Percentiles rank a stretch among this genome's conserved stretches.
Conservation (phyloP, 64 coral and sea anemone species). For the Cladopsammia gracilis region DNA sequence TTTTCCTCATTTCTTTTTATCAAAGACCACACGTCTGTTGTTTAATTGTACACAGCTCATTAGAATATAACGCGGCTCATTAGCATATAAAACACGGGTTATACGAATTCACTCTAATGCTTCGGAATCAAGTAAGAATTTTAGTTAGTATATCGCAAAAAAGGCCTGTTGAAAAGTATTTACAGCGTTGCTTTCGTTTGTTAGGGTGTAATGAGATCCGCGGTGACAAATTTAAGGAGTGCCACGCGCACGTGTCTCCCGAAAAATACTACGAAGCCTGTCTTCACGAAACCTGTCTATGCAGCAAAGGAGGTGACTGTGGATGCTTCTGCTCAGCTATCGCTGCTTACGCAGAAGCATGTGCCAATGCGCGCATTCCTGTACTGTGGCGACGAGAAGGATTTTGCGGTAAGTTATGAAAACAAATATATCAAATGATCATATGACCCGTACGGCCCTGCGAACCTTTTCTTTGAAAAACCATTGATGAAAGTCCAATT, state of each 20-base stretch:
- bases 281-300: conserved; percentile 86
- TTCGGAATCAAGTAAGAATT: too few species aligned
- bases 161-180: too few species aligned
- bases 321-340: conserved; percentile 92
- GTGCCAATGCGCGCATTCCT: conserved; percentile 81
- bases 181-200: neutral
- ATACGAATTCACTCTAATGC: too few species aligned
- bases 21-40: too few species aligned
- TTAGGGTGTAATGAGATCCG: conserved; percentile 89
- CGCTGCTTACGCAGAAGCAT: conserved; percentile 87
- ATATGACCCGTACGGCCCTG: too few species aligned
- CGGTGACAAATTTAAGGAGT: conserved; percentile 71
- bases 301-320: conserved; percentile 88
- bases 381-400: conserved; percentile 95
- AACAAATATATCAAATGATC: neutral
- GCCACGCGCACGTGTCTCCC: conserved; percentile 78
- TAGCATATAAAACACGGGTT: too few species aligned
- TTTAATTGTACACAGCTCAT: too few species aligned
- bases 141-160: too few species aligned
- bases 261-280: conserved; percentile 79
- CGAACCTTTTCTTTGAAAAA: too few species aligned
- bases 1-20: too few species aligned
- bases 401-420: conserved; percentile 89
- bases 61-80: too few species aligned
- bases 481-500: too few species aligned